Evolutionary conservation across 2,797 vertebrate species (phyloP), one percentile per base, ranked within the genome.

Genomic region (Neosilurus hyrtlii): DNA sequence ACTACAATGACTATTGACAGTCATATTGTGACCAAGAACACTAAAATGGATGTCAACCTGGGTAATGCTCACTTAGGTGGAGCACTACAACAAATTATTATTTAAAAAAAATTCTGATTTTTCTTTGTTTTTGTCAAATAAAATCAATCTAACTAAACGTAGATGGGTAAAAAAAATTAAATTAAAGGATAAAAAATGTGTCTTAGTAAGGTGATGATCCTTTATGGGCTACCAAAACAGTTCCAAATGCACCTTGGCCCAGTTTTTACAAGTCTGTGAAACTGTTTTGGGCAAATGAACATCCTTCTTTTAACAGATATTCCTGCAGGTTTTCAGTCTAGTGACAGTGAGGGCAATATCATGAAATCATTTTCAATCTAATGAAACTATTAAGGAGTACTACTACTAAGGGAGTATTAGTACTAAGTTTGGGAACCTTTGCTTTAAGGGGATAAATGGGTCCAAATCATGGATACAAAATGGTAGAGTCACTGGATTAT

Each of bases 1-100:
- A 51, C 15, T 35, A 30, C 30, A 4, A n/a, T 26, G 51, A 71
- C 15, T 30, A 3, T 3, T 57, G 66, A 54, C 79, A 30, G 77
- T 75, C 81, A 76, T 75, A 22, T 81, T 83, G 68, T n/a, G 37
- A 81, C 18, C 43, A 26, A 70, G 12, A 76, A 9, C 74, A 43
- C 20, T 76, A 76, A 62, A 76, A 76, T 75, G 72, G 54, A 75
- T 0, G 72, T 16, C 54, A 57, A 37, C 5, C 26, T 12, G 35
- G 20, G 1, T 30, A 37, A 75, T 18, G 24, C 9, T 35, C 9
- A 20, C 16, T 74, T 74, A 35, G 18, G 9, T 12, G 16, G 16
- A 35, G 57, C 26, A 35, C 0, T 57, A 22, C 71, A 56, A 10
- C 72, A 20, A 52, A 22, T 12, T 49, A 11, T 43, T 43, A 43